These are phyloP conservation scores for Platichthys stellatus DNA, from an alignment of 2,113 vertebrate species.

Conservation along the genomic window DNA sequence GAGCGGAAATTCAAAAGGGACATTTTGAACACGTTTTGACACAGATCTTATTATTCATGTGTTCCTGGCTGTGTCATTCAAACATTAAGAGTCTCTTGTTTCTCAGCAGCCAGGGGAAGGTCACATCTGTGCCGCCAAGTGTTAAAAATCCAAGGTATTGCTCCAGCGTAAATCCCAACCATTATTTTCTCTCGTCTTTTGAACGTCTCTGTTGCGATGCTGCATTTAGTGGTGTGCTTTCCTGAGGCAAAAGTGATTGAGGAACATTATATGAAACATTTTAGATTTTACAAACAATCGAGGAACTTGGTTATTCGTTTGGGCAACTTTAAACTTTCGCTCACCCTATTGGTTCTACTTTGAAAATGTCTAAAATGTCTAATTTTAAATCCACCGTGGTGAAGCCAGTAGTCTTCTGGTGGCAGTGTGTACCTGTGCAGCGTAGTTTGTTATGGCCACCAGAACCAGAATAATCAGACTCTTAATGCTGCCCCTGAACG, in stretches of 20 bases:
- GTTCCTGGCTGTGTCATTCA: slow-evolving; percentile 6
- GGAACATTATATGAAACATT: slow-evolving; percentile 57
- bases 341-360: slow-evolving; percentile 13
- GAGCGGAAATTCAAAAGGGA: slow-evolving; percentile 23
- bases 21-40: slow-evolving; percentile 16
- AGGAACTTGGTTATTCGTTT: slow-evolving; percentile 49
- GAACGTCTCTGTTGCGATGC: slow-evolving; percentile 32
- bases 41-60: slow-evolving; percentile 28
- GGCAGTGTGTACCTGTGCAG: slow-evolving; percentile 37
- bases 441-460: slow-evolving; percentile 11
- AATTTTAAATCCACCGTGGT: not conserved
- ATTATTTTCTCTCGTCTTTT: slow-evolving; percentile 25
- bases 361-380: too few relatives aligned
- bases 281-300: slow-evolving; percentile 45
- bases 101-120: slow-evolving; percentile 17
- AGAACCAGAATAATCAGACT: slow-evolving; percentile 24
- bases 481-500: not conserved
- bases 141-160: slow-evolving; percentile 24
- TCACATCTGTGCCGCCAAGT: slow-evolving; percentile 1
- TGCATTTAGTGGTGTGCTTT: slow-evolving; percentile 78
- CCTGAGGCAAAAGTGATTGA: slow-evolving; percentile 82
- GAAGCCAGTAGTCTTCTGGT: slow-evolving; percentile 11
- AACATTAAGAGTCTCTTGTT: not conserved
- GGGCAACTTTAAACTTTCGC: slow-evolving; percentile 30
- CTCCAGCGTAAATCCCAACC: slow-evolving; percentile 30